Base-by-base conservation (phyloP, 2,888 invertebrate genomes). In the Bellardia bayeri region DNA sequence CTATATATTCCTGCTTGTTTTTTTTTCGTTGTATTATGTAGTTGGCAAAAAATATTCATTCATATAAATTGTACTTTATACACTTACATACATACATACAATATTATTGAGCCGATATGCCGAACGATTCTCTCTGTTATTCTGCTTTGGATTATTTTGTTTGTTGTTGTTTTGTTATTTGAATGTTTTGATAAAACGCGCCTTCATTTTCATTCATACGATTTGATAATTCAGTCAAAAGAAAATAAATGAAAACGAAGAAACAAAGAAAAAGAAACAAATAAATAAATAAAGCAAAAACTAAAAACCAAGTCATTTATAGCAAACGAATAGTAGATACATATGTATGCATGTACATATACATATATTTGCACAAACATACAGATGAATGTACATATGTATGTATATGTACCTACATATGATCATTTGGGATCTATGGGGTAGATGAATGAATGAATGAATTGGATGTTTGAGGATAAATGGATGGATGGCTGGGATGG, bases 171-270 rank as follows among this genome's bases (percentile, higher is more conserved):
- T 37, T 79, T 45, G 33, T 37, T 54, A 69, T 87, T 79, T 83
- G 30, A 56, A 75, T 69, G 45, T 81, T 81, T 82, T 87, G 72
- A 75, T 85, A 82, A 81, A 87, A 85, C 84, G 87, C 84, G 84
- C 87, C 69, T 87, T 87, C 69, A 82, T 87, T 87, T 87, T 87
- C 85, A 87, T 87, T 87, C 87, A 85, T 85, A 82, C 82, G 63
- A 82, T 81, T 83, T 68, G 66, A 72, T 74, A 84, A 63, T 64
- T 56, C 54, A 45, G 42, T 68, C 68, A 49, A 72, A 61, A 61
- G 3, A n/a, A 45, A 74, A 30, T 33, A 85, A 85, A 80, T 68
- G 72, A 76, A 81, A 85, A 75, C 54, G 54, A 71, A 85, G 23
- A 6, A 69, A 58, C 42, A 75, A 69, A 68, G 69, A 58, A 8